Evolutionary conservation across 1,140 invertebrate genomes (phyloP).

Genomic region (Rhizoglyphus robini): DNA sequence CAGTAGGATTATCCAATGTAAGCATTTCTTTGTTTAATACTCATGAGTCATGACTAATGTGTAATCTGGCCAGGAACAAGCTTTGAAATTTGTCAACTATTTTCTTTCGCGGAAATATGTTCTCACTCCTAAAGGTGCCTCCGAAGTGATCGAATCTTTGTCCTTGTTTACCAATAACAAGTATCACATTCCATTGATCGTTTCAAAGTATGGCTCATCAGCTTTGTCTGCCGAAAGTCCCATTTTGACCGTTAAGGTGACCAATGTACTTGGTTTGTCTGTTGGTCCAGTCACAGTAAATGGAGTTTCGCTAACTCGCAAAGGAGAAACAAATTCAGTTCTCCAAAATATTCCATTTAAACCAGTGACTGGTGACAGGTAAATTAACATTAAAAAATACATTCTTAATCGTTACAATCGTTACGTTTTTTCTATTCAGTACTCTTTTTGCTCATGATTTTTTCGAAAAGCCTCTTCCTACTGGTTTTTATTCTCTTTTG

Average conservation of each 20-base stretch:
- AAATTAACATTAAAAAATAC: neutral
- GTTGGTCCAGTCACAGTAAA: slow-evolving; percentile 52
- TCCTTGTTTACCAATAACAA: slow-evolving; percentile 51
- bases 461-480: slow-evolving; percentile 56
- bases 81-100: slow-evolving; percentile 79
- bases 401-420: neutral
- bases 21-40: slow-evolving; percentile 17
- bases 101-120: slow-evolving; percentile 76
- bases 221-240: slow-evolving; percentile 54
- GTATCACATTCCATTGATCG: slow-evolving; percentile 54
- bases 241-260: slow-evolving; percentile 54
- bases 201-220: slow-evolving; percentile 56
- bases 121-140: slow-evolving; percentile 64
- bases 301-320: slow-evolving; percentile 50
- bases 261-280: slow-evolving; percentile 66
- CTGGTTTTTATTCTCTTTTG: slow-evolving; percentile 67
- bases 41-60: slow-evolving; percentile 31
- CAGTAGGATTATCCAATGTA: slow-evolving; percentile 42
- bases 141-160: slow-evolving; percentile 62
- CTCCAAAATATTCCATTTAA: slow-evolving; percentile 46
- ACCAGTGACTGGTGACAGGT: slow-evolving; percentile 32
- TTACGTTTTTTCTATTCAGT: slow-evolving; percentile 33
- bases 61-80: slow-evolving; percentile 58
- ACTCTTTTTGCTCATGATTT: slow-evolving; percentile 66
- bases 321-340: slow-evolving; percentile 58